Conservation (phyloP, 1,140 invertebrate genomes). For the Orussus abietinus region DNA sequence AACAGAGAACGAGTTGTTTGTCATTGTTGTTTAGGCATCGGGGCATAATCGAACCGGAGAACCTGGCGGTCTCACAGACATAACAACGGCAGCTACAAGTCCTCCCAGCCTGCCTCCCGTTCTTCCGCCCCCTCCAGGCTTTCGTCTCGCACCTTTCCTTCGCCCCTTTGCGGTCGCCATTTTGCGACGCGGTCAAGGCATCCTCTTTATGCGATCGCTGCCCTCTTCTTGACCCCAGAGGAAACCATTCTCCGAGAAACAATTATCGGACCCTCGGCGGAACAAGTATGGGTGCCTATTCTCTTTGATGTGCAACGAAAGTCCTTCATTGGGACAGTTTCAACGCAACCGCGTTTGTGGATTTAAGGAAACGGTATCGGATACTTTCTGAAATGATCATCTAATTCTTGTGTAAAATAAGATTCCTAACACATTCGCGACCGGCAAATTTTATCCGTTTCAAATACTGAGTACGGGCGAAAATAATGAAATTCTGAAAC, state of each 20-base stretch:
- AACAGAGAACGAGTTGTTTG: not conserved
- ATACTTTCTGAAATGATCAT: too few species aligned
- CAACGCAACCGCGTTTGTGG: too few species aligned
- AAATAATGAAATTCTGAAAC: too few species aligned
- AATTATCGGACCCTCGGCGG: conserved; percentile 2
- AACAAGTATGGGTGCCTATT: not conserved
- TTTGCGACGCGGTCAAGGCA: not conserved
- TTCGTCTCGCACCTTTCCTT: conserved; percentile 11
- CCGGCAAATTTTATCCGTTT: too few species aligned
- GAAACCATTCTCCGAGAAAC: conserved; percentile 6
- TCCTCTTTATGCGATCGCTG: not conserved
- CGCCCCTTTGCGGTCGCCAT: not conserved
- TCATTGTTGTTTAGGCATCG: conserved; percentile 25
- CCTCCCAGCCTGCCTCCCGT: conserved; percentile 3
- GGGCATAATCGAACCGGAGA: conserved; percentile 33
- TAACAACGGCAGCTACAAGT: conserved; percentile 27
- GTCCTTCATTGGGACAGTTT: too few species aligned
- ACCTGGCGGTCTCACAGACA: conserved; percentile 28
- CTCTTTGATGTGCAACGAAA: too few species aligned
- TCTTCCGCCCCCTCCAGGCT: conserved; percentile 12
- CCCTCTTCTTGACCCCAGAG: conserved; percentile 1
- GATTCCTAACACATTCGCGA: too few species aligned
- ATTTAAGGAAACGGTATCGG: too few species aligned
- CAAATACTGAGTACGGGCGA: too few species aligned
- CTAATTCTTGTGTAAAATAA: too few species aligned